Conservation (phyloP, 2,797 vertebrate genomes). For the Oreochromis grahami region DNA sequence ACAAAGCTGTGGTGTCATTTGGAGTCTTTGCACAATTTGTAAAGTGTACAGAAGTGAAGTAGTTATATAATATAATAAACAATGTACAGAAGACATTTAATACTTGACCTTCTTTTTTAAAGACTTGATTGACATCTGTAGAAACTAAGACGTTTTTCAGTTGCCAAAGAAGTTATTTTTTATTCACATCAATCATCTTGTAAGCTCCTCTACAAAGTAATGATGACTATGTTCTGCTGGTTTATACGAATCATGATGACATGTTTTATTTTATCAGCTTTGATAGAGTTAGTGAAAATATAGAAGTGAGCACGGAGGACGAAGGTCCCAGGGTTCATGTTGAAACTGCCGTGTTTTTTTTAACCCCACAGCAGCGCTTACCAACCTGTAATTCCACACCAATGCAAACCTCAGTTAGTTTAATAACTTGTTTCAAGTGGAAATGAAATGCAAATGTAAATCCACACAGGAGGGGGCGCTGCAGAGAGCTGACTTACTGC, state of each 20-base stretch:
- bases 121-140: neutral
- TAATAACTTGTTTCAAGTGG: neutral
- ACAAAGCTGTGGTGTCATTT: neutral
- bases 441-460: neutral
- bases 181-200: neutral
- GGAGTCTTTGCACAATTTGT: neutral
- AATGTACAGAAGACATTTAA: neutral
- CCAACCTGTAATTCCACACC: neutral
- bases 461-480: neutral
- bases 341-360: neutral
- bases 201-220: neutral
- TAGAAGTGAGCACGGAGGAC: neutral
- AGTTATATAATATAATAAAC: neutral
- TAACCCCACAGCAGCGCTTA: neutral
- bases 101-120: neutral
- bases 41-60: neutral
- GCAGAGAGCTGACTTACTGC: neutral
- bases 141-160: neutral
- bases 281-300: rapidly evolving
- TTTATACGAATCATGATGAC: neutral
- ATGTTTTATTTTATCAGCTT: neutral
- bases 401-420: neutral
- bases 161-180: rapidly evolving
- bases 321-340: neutral
- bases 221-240: neutral